Conservation (phyloP, 1,140 invertebrate species). For the Penaeus vannamei region DNA sequence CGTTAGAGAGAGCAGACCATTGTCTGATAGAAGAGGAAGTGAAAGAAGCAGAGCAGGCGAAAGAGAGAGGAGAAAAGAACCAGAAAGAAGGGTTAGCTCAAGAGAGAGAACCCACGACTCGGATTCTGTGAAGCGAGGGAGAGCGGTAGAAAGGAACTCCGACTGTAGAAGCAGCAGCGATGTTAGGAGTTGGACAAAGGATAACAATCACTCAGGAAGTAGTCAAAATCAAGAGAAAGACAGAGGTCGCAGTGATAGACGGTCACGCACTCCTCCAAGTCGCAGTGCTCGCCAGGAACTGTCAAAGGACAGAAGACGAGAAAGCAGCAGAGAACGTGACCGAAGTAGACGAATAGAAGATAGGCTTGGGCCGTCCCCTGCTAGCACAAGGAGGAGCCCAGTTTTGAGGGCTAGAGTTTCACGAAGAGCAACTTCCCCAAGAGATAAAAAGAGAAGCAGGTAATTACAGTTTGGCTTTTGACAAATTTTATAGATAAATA, state of each 20-base stretch:
- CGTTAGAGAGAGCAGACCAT: conserved; percentile 18
- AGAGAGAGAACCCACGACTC: conserved; percentile 40
- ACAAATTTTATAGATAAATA: neutral
- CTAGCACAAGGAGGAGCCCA: conserved; percentile 43
- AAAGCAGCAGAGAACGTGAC: conserved; percentile 43
- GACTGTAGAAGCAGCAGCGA: conserved; percentile 33
- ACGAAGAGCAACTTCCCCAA: conserved; percentile 37
- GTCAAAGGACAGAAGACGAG: conserved; percentile 36
- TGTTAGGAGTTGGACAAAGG: conserved; percentile 31
- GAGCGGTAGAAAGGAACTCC: conserved; percentile 32
- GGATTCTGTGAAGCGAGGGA: conserved; percentile 35
- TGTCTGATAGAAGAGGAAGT: conserved; percentile 10
- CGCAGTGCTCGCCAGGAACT: conserved; percentile 31
- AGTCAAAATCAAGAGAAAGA: conserved; percentile 27
- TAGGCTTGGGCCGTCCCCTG: conserved; percentile 35
- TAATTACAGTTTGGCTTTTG: neutral
- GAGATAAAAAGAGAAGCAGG: conserved; percentile 47
- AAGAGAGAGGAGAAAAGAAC: conserved; percentile 49
- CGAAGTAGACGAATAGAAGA: conserved; percentile 48
- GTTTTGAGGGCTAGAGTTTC: conserved; percentile 7
- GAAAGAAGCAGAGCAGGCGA: conserved; percentile 38
- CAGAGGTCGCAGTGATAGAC: conserved; percentile 13
- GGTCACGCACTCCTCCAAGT: neutral
- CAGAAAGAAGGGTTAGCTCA: conserved; percentile 37
- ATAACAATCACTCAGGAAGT: conserved; percentile 17